A percentile compares a stretch with the other conserved stretches of the same genome.
Evolutionary conservation across 2,113 vertebrate species (phyloP).

Genomic region (Pipa parva): DNA sequence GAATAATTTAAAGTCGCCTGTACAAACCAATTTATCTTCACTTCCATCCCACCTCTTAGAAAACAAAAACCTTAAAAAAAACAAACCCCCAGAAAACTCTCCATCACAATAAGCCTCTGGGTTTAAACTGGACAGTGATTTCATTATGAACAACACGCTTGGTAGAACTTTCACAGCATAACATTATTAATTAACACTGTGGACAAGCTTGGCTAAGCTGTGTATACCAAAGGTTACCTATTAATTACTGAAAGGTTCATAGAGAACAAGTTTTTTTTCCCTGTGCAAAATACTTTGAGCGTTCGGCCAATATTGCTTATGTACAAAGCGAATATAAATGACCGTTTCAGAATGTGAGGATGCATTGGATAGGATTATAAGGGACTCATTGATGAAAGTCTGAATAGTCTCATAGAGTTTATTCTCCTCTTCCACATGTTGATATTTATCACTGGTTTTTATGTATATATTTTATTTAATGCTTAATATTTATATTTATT

Average conservation of each 20-base stretch:
- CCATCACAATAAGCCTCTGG: background rate
- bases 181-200: constrained; percentile 26
- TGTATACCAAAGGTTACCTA: constrained; percentile 19
- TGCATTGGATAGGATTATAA: too few species aligned
- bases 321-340: too few species aligned
- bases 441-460: too few species aligned
- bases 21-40: background rate
- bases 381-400: too few species aligned
- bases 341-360: too few species aligned
- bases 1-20: background rate
- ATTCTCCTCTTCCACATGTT: too few species aligned
- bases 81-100: too few species aligned
- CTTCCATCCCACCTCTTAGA: too few species aligned
- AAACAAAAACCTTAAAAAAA: too few species aligned
- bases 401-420: too few species aligned
- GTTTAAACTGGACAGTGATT: background rate
- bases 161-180: constrained; percentile 21
- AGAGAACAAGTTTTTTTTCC: constrained; percentile 18
- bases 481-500: too few species aligned
- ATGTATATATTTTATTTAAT: too few species aligned
- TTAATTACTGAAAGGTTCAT: constrained; percentile 2
- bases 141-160: background rate
- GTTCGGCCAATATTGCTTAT: background rate
- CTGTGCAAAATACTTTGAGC: background rate
- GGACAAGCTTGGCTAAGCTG: constrained; percentile 16